These are phyloP conservation scores for Caenorhabditis inopinata DNA, from an alignment of 1,140 invertebrate genomes.

Conservation along the genomic window DNA sequence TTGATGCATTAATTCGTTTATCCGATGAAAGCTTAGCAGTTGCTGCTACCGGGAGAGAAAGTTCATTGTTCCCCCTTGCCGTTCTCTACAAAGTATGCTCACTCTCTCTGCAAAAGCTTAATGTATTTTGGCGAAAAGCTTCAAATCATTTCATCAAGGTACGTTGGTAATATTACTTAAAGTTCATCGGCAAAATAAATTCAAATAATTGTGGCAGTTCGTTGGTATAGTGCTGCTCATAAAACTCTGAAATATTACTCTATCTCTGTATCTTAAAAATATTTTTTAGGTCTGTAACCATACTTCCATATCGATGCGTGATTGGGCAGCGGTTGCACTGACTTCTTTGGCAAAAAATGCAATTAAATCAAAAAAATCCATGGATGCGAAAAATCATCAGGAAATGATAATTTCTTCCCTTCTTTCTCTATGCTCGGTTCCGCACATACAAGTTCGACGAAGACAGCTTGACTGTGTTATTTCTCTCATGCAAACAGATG, in stretches of 20 bases:
- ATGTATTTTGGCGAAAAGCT: slow-evolving; percentile 26
- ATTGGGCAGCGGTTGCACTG: slow-evolving; percentile 94
- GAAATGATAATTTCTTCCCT: slow-evolving; percentile 80
- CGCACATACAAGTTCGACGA: slow-evolving; percentile 87
- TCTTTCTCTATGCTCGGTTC: slow-evolving; percentile 82
- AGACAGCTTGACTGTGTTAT: slow-evolving; percentile 91
- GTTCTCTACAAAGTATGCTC: slow-evolving; percentile 19
- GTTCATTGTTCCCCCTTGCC: slow-evolving; percentile 34
- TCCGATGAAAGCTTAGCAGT: slow-evolving; percentile 38
- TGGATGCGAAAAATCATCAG: slow-evolving; percentile 12
- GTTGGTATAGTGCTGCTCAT: too few species aligned
- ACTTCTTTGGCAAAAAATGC: slow-evolving; percentile 90
- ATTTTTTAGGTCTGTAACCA: slow-evolving; percentile 78
- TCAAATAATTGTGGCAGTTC: too few species aligned
- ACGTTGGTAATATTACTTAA: too few species aligned
- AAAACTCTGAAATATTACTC: too few species aligned
- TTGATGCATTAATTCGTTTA: slow-evolving; percentile 19
- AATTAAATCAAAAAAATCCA: slow-evolving; percentile 67
- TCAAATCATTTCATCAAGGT: slow-evolving; percentile 35
- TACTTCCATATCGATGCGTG: slow-evolving; percentile 87
- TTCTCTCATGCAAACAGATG: slow-evolving; percentile 85
- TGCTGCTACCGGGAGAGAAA: slow-evolving; percentile 40
- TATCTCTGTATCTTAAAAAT: too few species aligned
- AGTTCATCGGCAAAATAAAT: too few species aligned
- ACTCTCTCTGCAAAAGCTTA: not conserved